Conservation (phyloP, 2,113 vertebrate genomes). For the Rhizomys pruinosus region DNA sequence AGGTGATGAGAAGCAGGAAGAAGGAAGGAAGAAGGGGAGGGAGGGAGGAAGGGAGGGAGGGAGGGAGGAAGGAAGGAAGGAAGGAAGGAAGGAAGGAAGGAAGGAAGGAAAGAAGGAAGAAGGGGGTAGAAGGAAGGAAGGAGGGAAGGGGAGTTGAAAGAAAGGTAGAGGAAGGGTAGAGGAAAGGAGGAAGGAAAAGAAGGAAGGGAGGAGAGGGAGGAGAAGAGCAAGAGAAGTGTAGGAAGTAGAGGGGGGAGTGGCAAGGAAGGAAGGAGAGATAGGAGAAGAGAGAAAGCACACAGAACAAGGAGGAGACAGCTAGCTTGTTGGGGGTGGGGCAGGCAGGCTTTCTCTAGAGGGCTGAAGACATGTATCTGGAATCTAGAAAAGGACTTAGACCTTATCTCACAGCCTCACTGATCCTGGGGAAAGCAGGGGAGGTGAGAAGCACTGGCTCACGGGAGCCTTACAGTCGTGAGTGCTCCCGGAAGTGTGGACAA, state of each 20-base stretch:
- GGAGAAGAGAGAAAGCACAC: too few relatives aligned
- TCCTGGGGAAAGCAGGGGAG: not conserved
- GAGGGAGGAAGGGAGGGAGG: slow-evolving; percentile 13
- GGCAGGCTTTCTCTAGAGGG: not conserved
- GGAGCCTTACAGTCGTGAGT: not conserved
- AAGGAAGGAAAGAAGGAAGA: too few relatives aligned
- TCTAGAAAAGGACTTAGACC: not conserved
- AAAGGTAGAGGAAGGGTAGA: not conserved
- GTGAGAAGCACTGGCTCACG: not conserved
- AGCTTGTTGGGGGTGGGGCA: not conserved
- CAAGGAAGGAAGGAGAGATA: too few relatives aligned
- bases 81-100: not conserved
- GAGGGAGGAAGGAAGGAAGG: slow-evolving; percentile 59
- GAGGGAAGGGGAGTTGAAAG: too few relatives aligned
- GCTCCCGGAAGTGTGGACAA: not conserved
- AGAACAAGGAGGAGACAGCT: not conserved
- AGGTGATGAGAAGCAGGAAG: not conserved
- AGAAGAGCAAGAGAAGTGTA: too few relatives aligned
- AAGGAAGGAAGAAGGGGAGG: too few relatives aligned
- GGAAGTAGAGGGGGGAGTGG: too few relatives aligned
- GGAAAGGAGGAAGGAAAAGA: not conserved
- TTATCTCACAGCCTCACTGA: not conserved
- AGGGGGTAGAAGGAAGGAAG: too few relatives aligned
- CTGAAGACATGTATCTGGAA: not conserved
- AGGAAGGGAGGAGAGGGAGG: not conserved